Conservation (phyloP, 2,113 vertebrate species). For the Crotalus horridus region DNA sequence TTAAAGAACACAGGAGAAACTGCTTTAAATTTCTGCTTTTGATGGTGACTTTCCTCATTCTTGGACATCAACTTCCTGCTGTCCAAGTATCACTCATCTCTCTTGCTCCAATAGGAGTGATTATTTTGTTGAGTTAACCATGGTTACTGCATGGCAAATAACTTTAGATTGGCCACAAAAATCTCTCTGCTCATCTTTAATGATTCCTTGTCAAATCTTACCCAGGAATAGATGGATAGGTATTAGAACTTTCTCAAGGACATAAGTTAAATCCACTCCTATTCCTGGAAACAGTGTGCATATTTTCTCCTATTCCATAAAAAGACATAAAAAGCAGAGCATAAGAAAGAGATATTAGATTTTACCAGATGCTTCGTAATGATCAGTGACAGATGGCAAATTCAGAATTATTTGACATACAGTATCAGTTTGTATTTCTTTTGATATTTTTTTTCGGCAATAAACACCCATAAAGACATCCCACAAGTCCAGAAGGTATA, state of each 20-base stretch:
- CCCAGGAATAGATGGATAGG: not conserved
- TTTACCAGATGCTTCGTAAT: constrained; percentile 19
- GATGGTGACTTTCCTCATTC: not conserved
- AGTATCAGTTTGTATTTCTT: constrained; percentile 5
- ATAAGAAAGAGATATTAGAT: not conserved
- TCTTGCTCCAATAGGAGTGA: not conserved
- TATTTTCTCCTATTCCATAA: not conserved
- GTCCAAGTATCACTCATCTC: not conserved
- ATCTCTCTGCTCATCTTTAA: not conserved
- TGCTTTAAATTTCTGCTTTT: not conserved
- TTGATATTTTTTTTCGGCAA: not conserved
- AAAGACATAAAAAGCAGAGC: not conserved
- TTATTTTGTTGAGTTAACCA: not conserved
- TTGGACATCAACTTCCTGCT: not conserved
- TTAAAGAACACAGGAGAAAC: not conserved
- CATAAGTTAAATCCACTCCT: not conserved
- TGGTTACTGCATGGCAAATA: not conserved
- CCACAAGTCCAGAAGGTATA: not conserved
- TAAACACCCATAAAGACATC: not conserved
- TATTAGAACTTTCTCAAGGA: not conserved
- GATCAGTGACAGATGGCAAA: not conserved
- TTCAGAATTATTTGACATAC: not conserved
- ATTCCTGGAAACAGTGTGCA: not conserved
- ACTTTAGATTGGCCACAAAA: not conserved
- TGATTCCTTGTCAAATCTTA: not conserved